phyloP scores from a whole-genome alignment of 2,797 vertebrate species.

The Enteromius fasciolatus region DNA sequence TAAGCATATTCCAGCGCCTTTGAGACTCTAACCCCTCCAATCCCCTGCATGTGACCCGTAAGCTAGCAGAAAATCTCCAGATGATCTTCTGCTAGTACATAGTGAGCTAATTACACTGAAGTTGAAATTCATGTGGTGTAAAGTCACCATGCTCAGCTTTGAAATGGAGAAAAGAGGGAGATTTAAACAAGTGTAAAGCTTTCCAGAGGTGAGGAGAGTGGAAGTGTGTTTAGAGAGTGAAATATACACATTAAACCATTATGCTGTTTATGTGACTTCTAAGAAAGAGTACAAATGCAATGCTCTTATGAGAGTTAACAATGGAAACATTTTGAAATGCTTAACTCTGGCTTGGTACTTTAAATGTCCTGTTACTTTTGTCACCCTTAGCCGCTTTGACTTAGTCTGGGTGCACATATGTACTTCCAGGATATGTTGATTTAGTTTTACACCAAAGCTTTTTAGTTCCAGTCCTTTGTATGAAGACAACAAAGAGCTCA shows the following conservation, averaged over 20 bases:
- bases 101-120: slow-evolving; percentile 84
- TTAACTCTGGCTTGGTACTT: slow-evolving; percentile 55
- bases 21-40: slow-evolving; percentile 72
- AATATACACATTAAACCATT: not conserved
- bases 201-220: slow-evolving; percentile 3
- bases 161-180: slow-evolving; percentile 42
- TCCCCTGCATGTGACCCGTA: slow-evolving; percentile 90
- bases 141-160: slow-evolving; percentile 72
- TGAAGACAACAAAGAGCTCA: not conserved
- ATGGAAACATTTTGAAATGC: not conserved
- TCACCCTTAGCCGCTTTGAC: not conserved
- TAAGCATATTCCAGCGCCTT: slow-evolving; percentile 11
- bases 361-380: slow-evolving; percentile 2
- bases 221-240: not conserved
- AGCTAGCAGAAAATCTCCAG: slow-evolving; percentile 84
- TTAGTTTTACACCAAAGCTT: not conserved
- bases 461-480: not conserved
- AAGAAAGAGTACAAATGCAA: slow-evolving; percentile 13
- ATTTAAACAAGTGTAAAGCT: slow-evolving; percentile 30
- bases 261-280: not conserved
- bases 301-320: slow-evolving; percentile 24
- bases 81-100: slow-evolving; percentile 83
- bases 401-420: not conserved
- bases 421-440: not conserved
- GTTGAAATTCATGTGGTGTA: slow-evolving; percentile 81